These are phyloP conservation scores for Taurulus bubalis DNA, from an alignment of 2,113 vertebrate genomes.

Conservation along the genomic window DNA sequence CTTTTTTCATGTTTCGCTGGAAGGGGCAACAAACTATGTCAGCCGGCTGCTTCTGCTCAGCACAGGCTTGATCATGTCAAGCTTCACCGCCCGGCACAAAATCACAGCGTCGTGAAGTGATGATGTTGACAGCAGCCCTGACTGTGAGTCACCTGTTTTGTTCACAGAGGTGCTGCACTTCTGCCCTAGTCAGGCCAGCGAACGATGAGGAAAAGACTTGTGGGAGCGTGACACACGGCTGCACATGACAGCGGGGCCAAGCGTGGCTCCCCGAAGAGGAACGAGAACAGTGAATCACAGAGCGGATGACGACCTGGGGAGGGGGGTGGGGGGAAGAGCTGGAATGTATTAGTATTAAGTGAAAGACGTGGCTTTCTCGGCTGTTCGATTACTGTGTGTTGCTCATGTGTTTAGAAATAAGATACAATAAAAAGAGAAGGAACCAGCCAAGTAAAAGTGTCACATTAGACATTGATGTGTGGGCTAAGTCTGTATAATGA, in stretches of 20 bases:
- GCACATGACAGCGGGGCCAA: constrained; percentile 57
- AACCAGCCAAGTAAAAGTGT: constrained; percentile 7
- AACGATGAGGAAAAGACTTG: constrained; percentile 60
- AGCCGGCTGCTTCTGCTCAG: constrained; percentile 45
- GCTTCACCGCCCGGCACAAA: constrained; percentile 20
- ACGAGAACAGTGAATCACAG: constrained; percentile 47
- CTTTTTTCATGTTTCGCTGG: constrained; percentile 44
- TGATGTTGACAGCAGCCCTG: constrained; percentile 56
- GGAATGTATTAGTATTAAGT: constrained; percentile 47
- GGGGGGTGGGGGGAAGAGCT: constrained; percentile 6
- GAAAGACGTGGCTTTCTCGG: constrained; percentile 26
- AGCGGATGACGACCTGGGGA: not conserved
- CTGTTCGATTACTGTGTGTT: not conserved
- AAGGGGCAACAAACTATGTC: constrained; percentile 38
- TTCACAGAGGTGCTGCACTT: constrained; percentile 48
- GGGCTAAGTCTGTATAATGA: not conserved
- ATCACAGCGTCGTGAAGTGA: constrained; percentile 23
- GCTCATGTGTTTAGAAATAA: not conserved
- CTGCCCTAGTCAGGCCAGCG: constrained; percentile 30
- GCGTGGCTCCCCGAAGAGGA: constrained; percentile 46
- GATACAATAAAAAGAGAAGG: constrained; percentile 1
- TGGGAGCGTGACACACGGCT: constrained; percentile 62
- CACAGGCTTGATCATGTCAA: constrained; percentile 57
- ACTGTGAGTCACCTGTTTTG: constrained; percentile 66
- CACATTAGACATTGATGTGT: not conserved